Evolutionary conservation across 2,888 invertebrate species (phyloP).

Genomic region (Watsonalla cultraria): DNA sequence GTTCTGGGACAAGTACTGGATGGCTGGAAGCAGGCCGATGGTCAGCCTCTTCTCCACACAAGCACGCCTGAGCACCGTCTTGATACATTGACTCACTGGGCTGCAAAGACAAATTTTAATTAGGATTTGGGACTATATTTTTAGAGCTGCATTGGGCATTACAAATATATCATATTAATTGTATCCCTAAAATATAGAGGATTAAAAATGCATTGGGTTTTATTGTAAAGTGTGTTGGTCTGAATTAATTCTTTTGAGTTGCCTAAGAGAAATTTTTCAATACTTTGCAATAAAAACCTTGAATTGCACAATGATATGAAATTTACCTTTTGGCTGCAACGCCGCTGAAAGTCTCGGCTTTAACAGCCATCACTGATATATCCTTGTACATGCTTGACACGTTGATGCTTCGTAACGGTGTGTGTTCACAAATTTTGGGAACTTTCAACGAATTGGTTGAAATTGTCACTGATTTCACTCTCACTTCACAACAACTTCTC

Average conservation of each 20-base stretch:
- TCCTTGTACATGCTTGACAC: slow-evolving; percentile 66
- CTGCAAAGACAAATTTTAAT: slow-evolving; percentile 48
- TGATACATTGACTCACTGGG: slow-evolving; percentile 71
- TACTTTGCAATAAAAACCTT: background rate
- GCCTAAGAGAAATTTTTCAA: too few species aligned
- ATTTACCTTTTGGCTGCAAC: slow-evolving; percentile 70
- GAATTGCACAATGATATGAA: slow-evolving; percentile 24
- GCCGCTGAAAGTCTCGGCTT: slow-evolving; percentile 68
- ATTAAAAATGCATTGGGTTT: background rate
- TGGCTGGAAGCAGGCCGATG: slow-evolving; percentile 81
- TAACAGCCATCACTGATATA: slow-evolving; percentile 59
- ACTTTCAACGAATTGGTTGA: slow-evolving; percentile 35
- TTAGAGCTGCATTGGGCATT: background rate
- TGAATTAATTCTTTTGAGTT: too few species aligned
- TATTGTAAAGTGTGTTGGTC: background rate
- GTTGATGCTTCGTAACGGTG: slow-evolving; percentile 54
- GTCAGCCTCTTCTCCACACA: slow-evolving; percentile 79
- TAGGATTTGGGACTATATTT: background rate
- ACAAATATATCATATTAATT: background rate
- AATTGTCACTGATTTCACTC: slow-evolving; percentile 44
- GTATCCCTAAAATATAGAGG: background rate
- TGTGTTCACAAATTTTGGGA: slow-evolving; percentile 48
- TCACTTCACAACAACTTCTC: slow-evolving; percentile 39
- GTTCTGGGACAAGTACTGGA: slow-evolving; percentile 78
- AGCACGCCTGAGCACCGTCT: slow-evolving; percentile 74